These are phyloP conservation scores for Madoqua kirkii DNA, from an alignment of 2,113 vertebrate genomes.

Conservation along the genomic window DNA sequence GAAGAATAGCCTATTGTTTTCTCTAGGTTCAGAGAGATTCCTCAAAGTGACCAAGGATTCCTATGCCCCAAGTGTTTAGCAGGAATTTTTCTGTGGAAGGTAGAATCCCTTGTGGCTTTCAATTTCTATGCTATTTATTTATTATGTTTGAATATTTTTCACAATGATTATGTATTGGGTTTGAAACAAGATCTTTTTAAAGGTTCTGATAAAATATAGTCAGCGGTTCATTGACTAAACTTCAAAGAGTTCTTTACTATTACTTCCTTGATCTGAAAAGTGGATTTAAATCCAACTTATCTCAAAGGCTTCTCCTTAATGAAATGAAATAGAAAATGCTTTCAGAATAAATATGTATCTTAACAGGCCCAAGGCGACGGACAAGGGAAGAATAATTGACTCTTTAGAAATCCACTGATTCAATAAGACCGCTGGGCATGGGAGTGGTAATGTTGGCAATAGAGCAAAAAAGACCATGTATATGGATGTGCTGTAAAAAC, in stretches of 20 bases:
- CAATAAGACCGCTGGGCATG: not conserved
- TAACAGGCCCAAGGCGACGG: not conserved
- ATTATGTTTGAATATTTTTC: not conserved
- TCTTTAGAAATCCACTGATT: not conserved
- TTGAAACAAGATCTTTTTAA: constrained; percentile 12
- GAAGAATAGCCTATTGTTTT: not conserved
- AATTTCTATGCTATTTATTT: not conserved
- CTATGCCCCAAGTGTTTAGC: not conserved
- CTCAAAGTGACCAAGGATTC: not conserved
- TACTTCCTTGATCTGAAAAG: constrained; percentile 30
- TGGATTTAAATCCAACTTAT: not conserved
- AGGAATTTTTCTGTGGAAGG: not conserved
- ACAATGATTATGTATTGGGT: not conserved
- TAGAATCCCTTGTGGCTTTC: not conserved
- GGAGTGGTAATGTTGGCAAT: not conserved
- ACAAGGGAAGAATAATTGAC: not conserved
- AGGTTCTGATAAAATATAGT: not conserved
- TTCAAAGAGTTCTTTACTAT: not conserved
- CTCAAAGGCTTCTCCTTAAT: not conserved
- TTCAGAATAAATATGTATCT: constrained; percentile 4
- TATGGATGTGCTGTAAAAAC: not conserved
- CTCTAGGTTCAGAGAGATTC: not conserved
- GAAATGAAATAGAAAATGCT: not conserved
- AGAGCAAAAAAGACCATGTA: not conserved
- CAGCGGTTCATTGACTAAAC: not conserved